Percentiles rank a stretch among this genome's conserved stretches.
These are phyloP conservation scores for Harlomillsia oculata DNA, from an alignment of 1,140 invertebrate genomes.

Conservation along the genomic window DNA sequence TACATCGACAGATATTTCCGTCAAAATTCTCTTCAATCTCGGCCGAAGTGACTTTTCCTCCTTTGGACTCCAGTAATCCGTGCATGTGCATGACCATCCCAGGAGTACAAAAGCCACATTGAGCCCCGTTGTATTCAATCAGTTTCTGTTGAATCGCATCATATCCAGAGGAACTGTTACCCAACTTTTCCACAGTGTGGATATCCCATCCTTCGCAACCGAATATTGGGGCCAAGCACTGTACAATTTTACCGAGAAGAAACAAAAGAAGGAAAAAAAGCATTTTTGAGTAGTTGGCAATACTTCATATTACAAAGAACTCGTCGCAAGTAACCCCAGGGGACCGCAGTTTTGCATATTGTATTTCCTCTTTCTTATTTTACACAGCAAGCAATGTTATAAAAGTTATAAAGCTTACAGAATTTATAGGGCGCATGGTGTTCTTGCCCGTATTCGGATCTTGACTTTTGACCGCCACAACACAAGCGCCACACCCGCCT, in stretches of 20 bases:
- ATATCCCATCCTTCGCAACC: slow-evolving; percentile 44
- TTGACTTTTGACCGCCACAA: too few relatives aligned
- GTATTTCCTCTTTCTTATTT: too few relatives aligned
- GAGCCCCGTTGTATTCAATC: slow-evolving; percentile 41
- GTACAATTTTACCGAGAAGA: neutral
- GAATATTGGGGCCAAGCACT: slow-evolving; percentile 46
- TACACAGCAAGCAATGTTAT: too few relatives aligned
- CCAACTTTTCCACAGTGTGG: slow-evolving; percentile 45
- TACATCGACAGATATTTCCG: slow-evolving; percentile 46
- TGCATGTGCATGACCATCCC: slow-evolving; percentile 46
- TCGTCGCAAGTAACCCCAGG: too few relatives aligned
- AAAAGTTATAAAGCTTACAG: too few relatives aligned
- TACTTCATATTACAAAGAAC: too few relatives aligned
- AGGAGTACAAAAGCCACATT: slow-evolving; percentile 46
- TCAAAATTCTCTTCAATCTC: slow-evolving; percentile 39
- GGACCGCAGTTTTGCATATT: too few relatives aligned
- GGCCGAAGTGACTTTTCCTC: neutral
- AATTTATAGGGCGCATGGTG: too few relatives aligned
- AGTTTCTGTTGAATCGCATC: slow-evolving; percentile 39
- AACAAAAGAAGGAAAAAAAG: too few relatives aligned
- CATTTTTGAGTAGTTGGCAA: too few relatives aligned
- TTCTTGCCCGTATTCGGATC: too few relatives aligned
- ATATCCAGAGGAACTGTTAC: slow-evolving; percentile 41
- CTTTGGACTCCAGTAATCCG: slow-evolving; percentile 51
- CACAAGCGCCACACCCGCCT: too few relatives aligned